Percentiles rank a stretch among this genome's conserved stretches.
phyloP scores from a whole-genome alignment of 2,113 vertebrate species.

The Limnothrissa miodon region DNA sequence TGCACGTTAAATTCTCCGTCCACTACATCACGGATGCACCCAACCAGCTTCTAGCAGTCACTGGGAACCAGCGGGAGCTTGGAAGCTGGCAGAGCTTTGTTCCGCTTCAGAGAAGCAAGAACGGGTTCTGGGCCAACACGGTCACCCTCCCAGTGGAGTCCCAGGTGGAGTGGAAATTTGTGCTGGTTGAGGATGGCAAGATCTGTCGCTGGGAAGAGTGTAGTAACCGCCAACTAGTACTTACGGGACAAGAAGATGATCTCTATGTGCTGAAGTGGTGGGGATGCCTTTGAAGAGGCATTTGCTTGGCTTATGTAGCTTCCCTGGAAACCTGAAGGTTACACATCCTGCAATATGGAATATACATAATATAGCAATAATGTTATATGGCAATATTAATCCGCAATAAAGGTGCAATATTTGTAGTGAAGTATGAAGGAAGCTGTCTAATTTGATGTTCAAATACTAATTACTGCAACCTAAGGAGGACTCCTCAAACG shows the following conservation, averaged over 20 bases:
- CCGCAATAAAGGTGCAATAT: slow-evolving; percentile 38
- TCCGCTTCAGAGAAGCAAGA: slow-evolving; percentile 70
- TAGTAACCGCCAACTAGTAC: slow-evolving; percentile 75
- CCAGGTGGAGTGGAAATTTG: slow-evolving; percentile 89
- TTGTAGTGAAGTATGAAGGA: slow-evolving; percentile 15
- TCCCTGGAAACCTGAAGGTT: background rate
- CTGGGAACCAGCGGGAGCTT: slow-evolving; percentile 79
- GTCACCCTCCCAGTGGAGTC: slow-evolving; percentile 76
- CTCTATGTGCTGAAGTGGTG: slow-evolving; percentile 77
- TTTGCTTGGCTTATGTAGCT: background rate
- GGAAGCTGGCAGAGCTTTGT: slow-evolving; percentile 82
- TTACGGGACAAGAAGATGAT: slow-evolving; percentile 73
- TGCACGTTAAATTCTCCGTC: slow-evolving; percentile 78
- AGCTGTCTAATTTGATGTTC: slow-evolving; percentile 18
- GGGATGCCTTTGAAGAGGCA: slow-evolving; percentile 63
- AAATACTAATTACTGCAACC: slow-evolving; percentile 31
- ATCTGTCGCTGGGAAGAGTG: slow-evolving; percentile 93
- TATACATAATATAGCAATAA: slow-evolving; percentile 50
- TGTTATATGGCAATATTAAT: slow-evolving; percentile 20
- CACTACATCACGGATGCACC: slow-evolving; percentile 80
- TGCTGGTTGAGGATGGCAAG: slow-evolving; percentile 81
- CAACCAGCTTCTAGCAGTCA: slow-evolving; percentile 76
- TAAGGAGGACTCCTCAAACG: background rate
- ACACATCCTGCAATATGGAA: background rate
- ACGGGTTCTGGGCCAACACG: slow-evolving; percentile 80